phyloP scores from a whole-genome alignment of 2,797 vertebrate species.

The Arctocebus calabarensis region DNA sequence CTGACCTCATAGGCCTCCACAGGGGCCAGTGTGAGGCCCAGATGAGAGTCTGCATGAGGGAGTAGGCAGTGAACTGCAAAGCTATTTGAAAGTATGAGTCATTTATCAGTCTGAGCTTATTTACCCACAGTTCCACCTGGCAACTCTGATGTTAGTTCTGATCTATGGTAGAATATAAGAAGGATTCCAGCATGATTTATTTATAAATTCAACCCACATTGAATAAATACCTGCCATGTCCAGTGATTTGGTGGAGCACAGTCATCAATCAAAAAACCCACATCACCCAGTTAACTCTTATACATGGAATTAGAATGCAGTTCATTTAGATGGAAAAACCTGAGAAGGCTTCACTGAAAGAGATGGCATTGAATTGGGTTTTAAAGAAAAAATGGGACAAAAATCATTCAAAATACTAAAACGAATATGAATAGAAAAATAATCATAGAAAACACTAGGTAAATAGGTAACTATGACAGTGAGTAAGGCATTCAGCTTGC shows the following conservation, averaged over 20 bases:
- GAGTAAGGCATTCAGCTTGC: background rate
- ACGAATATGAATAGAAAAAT: background rate
- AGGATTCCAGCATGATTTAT: background rate
- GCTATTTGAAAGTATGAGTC: slow-evolving; percentile 62
- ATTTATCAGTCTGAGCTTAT: slow-evolving; percentile 39
- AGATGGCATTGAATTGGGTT: background rate
- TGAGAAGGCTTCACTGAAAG: background rate
- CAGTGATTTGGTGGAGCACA: background rate
- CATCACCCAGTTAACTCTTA: background rate
- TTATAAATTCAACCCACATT: slow-evolving; percentile 19
- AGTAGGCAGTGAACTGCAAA: slow-evolving; percentile 12
- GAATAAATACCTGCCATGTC: background rate
- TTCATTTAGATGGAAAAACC: background rate
- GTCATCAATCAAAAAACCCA: background rate
- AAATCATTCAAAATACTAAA: background rate
- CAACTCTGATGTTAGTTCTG: slow-evolving; percentile 41
- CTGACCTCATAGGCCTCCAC: slow-evolving; percentile 52
- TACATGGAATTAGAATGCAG: background rate
- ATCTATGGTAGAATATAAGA: background rate
- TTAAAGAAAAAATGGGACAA: background rate
- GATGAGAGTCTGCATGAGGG: background rate
- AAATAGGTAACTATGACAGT: background rate
- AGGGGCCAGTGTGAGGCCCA: background rate
- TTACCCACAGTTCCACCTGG: slow-evolving; percentile 32
- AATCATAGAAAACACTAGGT: background rate